phyloP scores from a whole-genome alignment of 2,888 invertebrate genomes.

The Temnothorax ravouxi region DNA sequence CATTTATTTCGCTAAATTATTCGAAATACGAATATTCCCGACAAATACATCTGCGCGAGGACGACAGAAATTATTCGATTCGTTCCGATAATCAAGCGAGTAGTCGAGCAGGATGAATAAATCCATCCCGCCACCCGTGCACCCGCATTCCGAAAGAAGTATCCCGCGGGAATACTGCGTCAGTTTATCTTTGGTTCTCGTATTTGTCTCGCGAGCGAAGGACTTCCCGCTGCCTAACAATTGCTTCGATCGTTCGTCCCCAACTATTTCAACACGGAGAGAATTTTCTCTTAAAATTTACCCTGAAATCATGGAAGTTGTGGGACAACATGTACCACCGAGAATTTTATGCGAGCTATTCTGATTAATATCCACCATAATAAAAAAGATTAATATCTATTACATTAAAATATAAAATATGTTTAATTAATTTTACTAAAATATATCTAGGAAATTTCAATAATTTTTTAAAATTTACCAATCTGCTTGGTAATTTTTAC shows the following conservation, averaged over 20 bases:
- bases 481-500: too few species aligned
- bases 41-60: background rate
- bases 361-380: too few species aligned
- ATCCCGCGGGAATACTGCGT: slow-evolving; percentile 61
- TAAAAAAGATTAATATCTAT: too few species aligned
- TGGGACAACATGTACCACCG: too few species aligned
- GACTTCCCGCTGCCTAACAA: slow-evolving; percentile 12
- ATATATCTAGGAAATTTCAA: too few species aligned
- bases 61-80: slow-evolving; percentile 56
- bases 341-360: too few species aligned
- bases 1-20: slow-evolving; percentile 34
- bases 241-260: slow-evolving; percentile 3
- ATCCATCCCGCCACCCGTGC: slow-evolving; percentile 54
- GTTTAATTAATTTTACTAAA: too few species aligned
- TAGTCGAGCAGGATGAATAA: slow-evolving; percentile 69
- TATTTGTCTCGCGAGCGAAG: slow-evolving; percentile 64
- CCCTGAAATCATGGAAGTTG: too few species aligned
- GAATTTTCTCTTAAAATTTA: too few species aligned
- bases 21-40: slow-evolving; percentile 50
- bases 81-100: slow-evolving; percentile 67
- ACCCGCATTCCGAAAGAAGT: slow-evolving; percentile 63
- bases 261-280: slow-evolving; percentile 29
- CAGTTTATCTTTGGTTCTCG: slow-evolving; percentile 57
- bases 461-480: too few species aligned
- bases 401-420: too few species aligned